Percentiles rank a stretch among this genome's conserved stretches.
These are phyloP conservation scores for Todiramphus chloris DNA, from an alignment of 2,113 vertebrate genomes.

Conservation along the genomic window DNA sequence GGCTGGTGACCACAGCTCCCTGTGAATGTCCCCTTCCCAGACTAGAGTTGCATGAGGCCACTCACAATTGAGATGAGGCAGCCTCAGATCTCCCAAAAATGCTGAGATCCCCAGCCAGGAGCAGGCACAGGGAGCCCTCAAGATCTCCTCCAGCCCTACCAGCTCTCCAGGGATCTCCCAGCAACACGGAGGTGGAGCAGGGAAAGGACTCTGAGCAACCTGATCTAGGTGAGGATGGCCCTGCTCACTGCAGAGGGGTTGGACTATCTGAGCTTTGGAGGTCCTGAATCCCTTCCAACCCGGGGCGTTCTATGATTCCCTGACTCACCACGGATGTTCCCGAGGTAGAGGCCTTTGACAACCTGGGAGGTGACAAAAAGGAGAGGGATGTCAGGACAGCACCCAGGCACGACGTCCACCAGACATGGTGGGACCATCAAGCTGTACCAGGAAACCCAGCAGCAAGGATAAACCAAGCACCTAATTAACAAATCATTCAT, in stretches of 20 bases:
- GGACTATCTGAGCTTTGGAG: too few relatives aligned
- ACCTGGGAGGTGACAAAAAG: slow-evolving; percentile 70
- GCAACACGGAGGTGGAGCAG: fast-evolving
- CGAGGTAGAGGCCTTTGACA: slow-evolving; percentile 86
- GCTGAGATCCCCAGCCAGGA: not conserved
- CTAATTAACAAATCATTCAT: not conserved
- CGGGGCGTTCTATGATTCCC: too few relatives aligned
- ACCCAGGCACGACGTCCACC: fast-evolving
- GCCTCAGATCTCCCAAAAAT: not conserved
- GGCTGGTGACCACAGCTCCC: not conserved
- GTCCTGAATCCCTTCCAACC: too few relatives aligned
- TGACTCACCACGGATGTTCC: slow-evolving; percentile 86
- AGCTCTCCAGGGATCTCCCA: not conserved
- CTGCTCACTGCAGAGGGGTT: too few relatives aligned
- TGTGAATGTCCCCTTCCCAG: not conserved
- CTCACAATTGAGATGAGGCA: not conserved
- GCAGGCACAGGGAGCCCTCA: not conserved
- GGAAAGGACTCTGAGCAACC: slow-evolving; percentile 20
- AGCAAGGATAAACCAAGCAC: not conserved
- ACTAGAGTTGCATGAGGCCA: not conserved
- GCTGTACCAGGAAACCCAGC: not conserved
- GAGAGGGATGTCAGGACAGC: not conserved
- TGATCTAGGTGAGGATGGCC: too few relatives aligned
- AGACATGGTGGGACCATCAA: fast-evolving
- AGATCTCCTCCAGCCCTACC: not conserved